Base-by-base conservation (phyloP, 2,888 invertebrate species). In the Lysandra coridon region DNA sequence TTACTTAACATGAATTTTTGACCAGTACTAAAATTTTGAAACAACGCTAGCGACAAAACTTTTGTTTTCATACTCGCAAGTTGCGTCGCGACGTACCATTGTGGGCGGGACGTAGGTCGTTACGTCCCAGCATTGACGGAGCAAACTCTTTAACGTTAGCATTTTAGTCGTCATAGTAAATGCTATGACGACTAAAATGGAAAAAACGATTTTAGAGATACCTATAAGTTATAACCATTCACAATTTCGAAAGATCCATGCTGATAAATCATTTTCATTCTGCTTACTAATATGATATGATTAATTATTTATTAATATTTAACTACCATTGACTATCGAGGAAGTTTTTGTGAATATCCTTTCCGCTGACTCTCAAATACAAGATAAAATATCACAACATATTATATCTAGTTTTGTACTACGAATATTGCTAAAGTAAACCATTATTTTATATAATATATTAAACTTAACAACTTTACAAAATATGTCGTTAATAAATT, bases 331-430 rank as follows among this genome's bases (percentile, higher is more conserved):
- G 5, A 37, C 14, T 37, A 69, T 69, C 69, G 17, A 37, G 69
- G 69, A 69, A 69, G 69, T 69, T 69, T 37, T 37, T 33, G 69
- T 69, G 64, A 69, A 69, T 69, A 14, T 69, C 69, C 33, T 69
- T 69, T 69, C 69, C 69, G 69, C 69, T 69, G 69, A 69, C 69
- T 69, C 69, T 69, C 69, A 69, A 69, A 37, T 69, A 69, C 17
- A 33, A 37, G 33, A 69, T 33, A 17, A 69, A 69, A 69, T 69
- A 69, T 69, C 69, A 69, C 69, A 69, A 69, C 33, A 33, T 33
- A 69, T 69, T 69, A 69, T 14, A 69, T 69, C 69, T 69, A 69
- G 69, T 69, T 69, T 69, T 69, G 69, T 69, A 69, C 69, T 69
- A 69, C 69, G 14, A 33, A 69, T 69, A 69, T 69, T 69, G 69